phyloP scores from a whole-genome alignment of 1,140 invertebrate species.

The Nylanderia fulva region DNA sequence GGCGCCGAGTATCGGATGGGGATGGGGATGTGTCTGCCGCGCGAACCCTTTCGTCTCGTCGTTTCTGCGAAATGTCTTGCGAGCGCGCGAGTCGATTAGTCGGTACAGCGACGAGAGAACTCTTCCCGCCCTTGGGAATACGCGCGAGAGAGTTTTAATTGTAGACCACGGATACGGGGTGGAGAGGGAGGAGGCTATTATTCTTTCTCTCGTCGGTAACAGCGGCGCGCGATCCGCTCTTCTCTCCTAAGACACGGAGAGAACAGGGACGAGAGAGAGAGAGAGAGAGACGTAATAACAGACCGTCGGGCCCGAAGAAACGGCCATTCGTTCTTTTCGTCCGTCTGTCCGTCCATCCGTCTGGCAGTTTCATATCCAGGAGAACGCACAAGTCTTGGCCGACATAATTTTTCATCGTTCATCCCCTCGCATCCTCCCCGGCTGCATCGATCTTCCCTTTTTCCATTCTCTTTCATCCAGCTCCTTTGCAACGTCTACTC shows the following conservation, averaged over 20 bases:
- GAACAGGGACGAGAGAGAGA: constrained; percentile 64
- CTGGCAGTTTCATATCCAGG: constrained; percentile 77
- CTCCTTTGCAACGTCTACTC: background rate
- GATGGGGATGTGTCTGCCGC: background rate
- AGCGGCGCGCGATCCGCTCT: constrained; percentile 64
- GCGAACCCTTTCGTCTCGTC: background rate
- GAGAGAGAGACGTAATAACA: constrained; percentile 83
- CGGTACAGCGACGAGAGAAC: constrained; percentile 55
- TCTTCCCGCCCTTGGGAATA: constrained; percentile 71
- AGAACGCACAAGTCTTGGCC: constrained; percentile 64
- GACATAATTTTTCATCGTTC: constrained; percentile 81
- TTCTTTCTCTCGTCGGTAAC: constrained; percentile 80
- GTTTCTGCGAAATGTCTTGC: constrained; percentile 47
- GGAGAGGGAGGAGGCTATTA: constrained; percentile 79
- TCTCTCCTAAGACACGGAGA: constrained; percentile 70
- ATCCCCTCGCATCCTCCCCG: constrained; percentile 36
- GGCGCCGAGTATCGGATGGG: background rate
- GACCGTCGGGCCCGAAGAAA: constrained; percentile 80
- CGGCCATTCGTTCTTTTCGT: constrained; percentile 78
- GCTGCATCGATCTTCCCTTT: background rate
- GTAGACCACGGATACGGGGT: constrained; percentile 75
- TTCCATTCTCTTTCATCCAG: constrained; percentile 6
- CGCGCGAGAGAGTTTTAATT: constrained; percentile 82
- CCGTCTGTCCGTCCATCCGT: constrained; percentile 75
- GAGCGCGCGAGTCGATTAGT: constrained; percentile 69